These are phyloP conservation scores for Colinus virginianus DNA, from an alignment of 2,113 vertebrate genomes.

Conservation along the genomic window DNA sequence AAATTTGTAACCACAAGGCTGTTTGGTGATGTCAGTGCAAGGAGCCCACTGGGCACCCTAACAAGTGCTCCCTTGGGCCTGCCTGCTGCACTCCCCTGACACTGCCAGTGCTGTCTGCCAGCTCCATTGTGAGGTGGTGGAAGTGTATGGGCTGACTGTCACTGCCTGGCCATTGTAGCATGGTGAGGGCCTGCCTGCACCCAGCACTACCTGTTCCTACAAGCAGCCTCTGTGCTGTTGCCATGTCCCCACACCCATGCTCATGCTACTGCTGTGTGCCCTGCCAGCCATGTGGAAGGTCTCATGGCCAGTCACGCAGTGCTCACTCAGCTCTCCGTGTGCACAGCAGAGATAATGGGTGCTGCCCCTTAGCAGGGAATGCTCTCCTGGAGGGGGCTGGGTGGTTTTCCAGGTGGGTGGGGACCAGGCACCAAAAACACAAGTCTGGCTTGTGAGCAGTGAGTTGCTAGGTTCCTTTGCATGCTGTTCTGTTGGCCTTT, in stretches of 20 bases:
- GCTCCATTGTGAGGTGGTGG: accelerated
- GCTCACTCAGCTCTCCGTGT: accelerated
- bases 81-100: accelerated
- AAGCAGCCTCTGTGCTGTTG: not conserved
- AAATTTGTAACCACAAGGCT: not conserved
- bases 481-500: not conserved
- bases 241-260: not conserved
- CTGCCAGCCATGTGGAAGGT: not conserved
- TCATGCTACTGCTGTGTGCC: not conserved
- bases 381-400: accelerated
- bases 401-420: not conserved
- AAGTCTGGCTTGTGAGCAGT: not conserved
- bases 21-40: accelerated
- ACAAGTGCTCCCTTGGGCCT: accelerated
- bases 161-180: accelerated
- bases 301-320: accelerated
- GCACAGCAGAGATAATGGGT: accelerated
- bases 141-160: not conserved
- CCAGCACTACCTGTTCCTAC: not conserved
- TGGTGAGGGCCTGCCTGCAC: accelerated
- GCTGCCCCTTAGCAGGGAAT: accelerated
- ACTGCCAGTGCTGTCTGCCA: not conserved
- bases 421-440: not conserved
- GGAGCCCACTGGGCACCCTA: accelerated
- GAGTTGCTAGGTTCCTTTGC: not conserved